A percentile compares a stretch with the other conserved stretches of the same genome.
Conservation (phyloP, 2,797 vertebrate genomes). For the Premnoplex brunnescens region DNA sequence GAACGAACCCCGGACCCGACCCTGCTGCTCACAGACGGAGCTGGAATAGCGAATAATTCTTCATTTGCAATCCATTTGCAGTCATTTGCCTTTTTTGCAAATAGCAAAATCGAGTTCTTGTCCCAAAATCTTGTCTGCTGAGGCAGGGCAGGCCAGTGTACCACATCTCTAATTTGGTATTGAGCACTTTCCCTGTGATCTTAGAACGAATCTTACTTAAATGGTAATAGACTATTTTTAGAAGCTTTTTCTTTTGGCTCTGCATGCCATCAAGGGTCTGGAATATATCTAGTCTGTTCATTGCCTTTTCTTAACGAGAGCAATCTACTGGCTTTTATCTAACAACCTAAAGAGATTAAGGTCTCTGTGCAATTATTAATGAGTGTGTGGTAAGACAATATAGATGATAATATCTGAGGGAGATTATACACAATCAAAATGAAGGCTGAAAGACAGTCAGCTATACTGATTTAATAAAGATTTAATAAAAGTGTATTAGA, state of each 20-base stretch:
- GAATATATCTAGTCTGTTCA: background rate
- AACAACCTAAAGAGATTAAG: background rate
- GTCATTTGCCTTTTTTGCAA: background rate
- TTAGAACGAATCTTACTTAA: background rate
- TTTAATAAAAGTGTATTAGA: background rate
- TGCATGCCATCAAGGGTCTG: fast-evolving
- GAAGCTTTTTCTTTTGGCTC: background rate
- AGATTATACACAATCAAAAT: background rate
- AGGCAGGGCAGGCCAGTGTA: background rate
- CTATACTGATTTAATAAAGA: background rate
- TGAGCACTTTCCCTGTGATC: fast-evolving
- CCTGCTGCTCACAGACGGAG: background rate
- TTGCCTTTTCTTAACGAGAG: background rate
- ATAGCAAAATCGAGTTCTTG: background rate
- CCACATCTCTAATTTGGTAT: background rate
- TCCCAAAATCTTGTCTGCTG: background rate
- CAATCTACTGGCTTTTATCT: background rate
- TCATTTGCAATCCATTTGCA: background rate
- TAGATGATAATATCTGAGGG: background rate
- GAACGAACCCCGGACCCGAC: background rate
- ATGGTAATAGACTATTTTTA: background rate
- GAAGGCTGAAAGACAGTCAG: background rate
- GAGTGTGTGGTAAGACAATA: background rate
- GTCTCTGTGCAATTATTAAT: background rate
- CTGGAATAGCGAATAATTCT: background rate